Percentiles rank a stretch among this genome's conserved stretches.
phyloP scores from a whole-genome alignment of 2,113 vertebrate genomes.

The Parotia lawesii region DNA sequence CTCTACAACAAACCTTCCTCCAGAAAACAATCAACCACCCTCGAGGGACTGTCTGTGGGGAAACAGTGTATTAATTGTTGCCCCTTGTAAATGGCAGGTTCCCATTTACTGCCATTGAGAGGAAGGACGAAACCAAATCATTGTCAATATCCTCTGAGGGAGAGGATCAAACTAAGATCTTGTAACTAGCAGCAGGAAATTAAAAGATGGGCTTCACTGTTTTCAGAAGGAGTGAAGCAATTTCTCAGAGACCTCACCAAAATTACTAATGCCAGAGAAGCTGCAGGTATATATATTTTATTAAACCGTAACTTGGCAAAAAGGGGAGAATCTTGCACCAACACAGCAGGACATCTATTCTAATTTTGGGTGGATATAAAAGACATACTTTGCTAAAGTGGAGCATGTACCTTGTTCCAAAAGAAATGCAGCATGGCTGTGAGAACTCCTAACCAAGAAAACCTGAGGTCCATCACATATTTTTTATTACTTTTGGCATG shows the following conservation, averaged over 20 bases:
- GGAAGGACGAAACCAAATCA: neutral
- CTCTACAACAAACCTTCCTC: neutral
- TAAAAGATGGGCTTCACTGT: neutral
- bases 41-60: neutral
- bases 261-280: neutral
- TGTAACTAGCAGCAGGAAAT: neutral
- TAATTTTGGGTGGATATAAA: neutral
- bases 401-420: neutral
- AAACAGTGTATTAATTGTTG: neutral
- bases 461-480: neutral
- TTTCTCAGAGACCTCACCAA: neutral
- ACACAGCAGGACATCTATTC: neutral
- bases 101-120: neutral
- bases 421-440: neutral
- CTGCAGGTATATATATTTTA: neutral
- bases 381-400: neutral
- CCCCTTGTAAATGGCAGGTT: neutral
- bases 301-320: neutral
- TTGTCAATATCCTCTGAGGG: neutral
- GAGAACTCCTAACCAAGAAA: neutral
- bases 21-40: neutral
- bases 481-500: neutral
- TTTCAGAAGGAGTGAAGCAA: neutral
- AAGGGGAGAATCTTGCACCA: neutral
- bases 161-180: neutral